phyloP scores from a whole-genome alignment of 1,140 invertebrate genomes.

The Littorina saxatilis region DNA sequence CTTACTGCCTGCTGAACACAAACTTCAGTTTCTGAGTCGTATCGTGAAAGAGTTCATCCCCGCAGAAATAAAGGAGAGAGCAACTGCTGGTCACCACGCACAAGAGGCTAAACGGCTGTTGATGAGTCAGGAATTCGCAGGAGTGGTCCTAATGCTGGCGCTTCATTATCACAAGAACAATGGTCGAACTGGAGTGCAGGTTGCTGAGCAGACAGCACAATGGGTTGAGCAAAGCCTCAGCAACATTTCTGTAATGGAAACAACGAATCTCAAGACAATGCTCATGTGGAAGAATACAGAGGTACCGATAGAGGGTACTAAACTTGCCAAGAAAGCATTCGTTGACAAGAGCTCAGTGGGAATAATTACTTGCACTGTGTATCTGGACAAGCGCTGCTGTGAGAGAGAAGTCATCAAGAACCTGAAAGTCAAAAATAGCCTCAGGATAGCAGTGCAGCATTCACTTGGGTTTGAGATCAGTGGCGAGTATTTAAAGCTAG shows the following conservation, averaged over 20 bases:
- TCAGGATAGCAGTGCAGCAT: not conserved
- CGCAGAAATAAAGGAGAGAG: not conserved
- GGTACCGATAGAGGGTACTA: not conserved
- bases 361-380: not conserved
- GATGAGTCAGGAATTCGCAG: slow-evolving; percentile 28
- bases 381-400: not conserved
- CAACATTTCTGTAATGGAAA: slow-evolving; percentile 19
- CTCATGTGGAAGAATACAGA: not conserved
- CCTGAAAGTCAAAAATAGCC: not conserved
- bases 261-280: slow-evolving; percentile 10
- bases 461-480: not conserved
- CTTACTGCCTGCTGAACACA: slow-evolving; percentile 42
- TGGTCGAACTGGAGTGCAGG: not conserved
- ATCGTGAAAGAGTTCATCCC: slow-evolving; percentile 56
- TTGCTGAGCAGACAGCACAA: not conserved
- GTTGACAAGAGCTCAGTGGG: not conserved
- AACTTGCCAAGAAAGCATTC: not conserved
- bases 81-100: not conserved
- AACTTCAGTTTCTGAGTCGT: slow-evolving; percentile 48
- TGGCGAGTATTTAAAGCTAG: not conserved
- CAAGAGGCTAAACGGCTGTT: slow-evolving; percentile 22
- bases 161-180: slow-evolving; percentile 18
- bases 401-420: not conserved
- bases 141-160: slow-evolving; percentile 40
- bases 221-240: slow-evolving; percentile 1